Base-by-base conservation (phyloP, 2,888 invertebrate genomes). In the Drosophila leonis region DNA sequence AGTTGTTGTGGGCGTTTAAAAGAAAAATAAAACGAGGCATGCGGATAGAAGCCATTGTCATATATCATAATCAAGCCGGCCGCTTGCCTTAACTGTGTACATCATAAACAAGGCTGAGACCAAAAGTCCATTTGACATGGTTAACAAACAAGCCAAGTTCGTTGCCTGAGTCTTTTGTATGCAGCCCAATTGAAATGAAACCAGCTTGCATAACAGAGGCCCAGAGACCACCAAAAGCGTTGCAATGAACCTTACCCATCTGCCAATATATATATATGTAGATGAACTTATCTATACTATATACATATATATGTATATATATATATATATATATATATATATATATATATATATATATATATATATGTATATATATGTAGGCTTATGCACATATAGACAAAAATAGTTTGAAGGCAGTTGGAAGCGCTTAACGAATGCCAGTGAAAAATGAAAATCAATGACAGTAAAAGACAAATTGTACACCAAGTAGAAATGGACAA, bases 391-490 rank as follows among this genome's bases (percentile, higher is more conserved):
- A 18, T 33, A 51, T 15, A 35, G 13, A 51, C 29, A n/a, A 18
- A 48, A 12, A 48, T 48, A 54, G 37, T 41, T 49, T 61, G 44
- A 44, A 37, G 49, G 31, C 37, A 24, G 29, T 39, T 51, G 48
- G 29, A 41, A 76, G 46, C 46, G 67, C 42, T 65, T 79, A 83
- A 89, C 87, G 84, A 84, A 79, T 76, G 87, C 69, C 64, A 62
- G 76, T 76, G 82, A 86, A 87, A 90, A 88, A 88, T 86, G 78
- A 86, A 88, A 88, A 88, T 88, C 82, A 88, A 86, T 89, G 90
- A 83, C 90, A 88, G 87, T 80, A 86, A 80, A 88, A 88, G 90
- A 88, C 90, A 88, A 90, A 90, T 90, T 90, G 89, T 80, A 87
- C 80, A 71, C 65, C 78, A 72, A 76, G 67, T 55, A 60, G 71